These are phyloP conservation scores for Betta splendens DNA, from an alignment of 2,797 vertebrate species.

Conservation along the genomic window DNA sequence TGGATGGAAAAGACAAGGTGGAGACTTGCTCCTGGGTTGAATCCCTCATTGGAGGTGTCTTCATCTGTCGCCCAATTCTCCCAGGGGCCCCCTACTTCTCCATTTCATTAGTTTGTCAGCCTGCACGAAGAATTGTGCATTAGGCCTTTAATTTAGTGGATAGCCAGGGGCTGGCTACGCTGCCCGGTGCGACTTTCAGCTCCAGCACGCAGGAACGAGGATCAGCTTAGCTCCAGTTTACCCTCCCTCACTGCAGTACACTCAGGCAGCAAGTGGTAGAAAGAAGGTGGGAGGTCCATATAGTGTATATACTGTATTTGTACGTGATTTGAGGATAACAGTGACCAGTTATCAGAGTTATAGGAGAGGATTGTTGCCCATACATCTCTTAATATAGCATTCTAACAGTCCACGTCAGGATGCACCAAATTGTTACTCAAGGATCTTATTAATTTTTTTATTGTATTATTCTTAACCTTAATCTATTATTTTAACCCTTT, in stretches of 20 bases:
- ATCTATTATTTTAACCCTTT: too few species aligned
- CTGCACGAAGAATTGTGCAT: slow-evolving; percentile 88
- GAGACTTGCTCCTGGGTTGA: slow-evolving; percentile 72
- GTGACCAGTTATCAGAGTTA: too few species aligned
- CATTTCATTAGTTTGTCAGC: slow-evolving; percentile 92
- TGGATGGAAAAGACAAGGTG: slow-evolving; percentile 64
- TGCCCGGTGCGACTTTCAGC: slow-evolving; percentile 79
- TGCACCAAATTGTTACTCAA: too few species aligned
- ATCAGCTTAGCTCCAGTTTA: slow-evolving; percentile 83
- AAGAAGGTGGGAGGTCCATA: slow-evolving; percentile 32
- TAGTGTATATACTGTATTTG: slow-evolving; percentile 20
- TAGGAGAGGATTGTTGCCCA: too few species aligned
- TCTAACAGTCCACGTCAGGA: too few species aligned
- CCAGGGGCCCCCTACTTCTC: slow-evolving; percentile 83
- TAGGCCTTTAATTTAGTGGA: slow-evolving; percentile 94
- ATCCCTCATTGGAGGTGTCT: slow-evolving; percentile 83
- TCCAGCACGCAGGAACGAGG: slow-evolving; percentile 84
- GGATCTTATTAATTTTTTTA: too few species aligned
- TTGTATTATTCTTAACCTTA: too few species aligned
- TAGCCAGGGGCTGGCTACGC: slow-evolving; percentile 87
- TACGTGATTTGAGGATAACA: too few species aligned
- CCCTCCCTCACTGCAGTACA: slow-evolving; percentile 1
- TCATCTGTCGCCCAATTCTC: slow-evolving; percentile 82
- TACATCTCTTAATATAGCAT: too few species aligned
- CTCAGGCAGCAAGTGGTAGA: slow-evolving; percentile 19